Evolutionary conservation across 1,140 invertebrate genomes (phyloP).

Genomic region (Mya arenaria): DNA sequence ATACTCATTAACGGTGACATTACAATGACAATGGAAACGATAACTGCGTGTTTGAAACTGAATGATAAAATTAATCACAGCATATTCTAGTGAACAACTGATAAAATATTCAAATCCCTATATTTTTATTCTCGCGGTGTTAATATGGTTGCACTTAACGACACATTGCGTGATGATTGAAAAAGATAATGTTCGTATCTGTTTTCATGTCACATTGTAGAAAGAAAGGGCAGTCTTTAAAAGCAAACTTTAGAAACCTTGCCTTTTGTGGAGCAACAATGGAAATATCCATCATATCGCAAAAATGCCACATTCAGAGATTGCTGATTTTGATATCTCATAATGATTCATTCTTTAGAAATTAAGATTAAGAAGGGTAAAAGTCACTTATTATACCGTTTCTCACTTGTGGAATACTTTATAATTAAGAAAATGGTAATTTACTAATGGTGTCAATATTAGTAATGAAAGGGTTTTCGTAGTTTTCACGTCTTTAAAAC

Average conservation of each 20-base stretch:
- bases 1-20: not conserved
- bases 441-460: not conserved
- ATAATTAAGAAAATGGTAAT: not conserved
- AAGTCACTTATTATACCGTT: not conserved
- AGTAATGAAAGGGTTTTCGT: not conserved
- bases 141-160: not conserved
- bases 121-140: too few species aligned
- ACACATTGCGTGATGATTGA: slow-evolving; percentile 20
- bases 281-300: not conserved
- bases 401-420: not conserved
- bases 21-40: not conserved
- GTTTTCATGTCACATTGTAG: slow-evolving; percentile 21
- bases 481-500: not conserved
- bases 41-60: not conserved
- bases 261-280: slow-evolving; percentile 1
- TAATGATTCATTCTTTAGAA: not conserved
- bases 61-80: not conserved
- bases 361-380: too few species aligned
- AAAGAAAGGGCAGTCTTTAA: not conserved
- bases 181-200: slow-evolving; percentile 18
- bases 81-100: not conserved
- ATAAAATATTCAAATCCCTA: too few species aligned
- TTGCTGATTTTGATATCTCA: not conserved
- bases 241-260: slow-evolving; percentile 22
- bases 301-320: not conserved